These are phyloP conservation scores for Seriola quinqueradiata DNA, from an alignment of 2,113 vertebrate species.

Conservation along the genomic window DNA sequence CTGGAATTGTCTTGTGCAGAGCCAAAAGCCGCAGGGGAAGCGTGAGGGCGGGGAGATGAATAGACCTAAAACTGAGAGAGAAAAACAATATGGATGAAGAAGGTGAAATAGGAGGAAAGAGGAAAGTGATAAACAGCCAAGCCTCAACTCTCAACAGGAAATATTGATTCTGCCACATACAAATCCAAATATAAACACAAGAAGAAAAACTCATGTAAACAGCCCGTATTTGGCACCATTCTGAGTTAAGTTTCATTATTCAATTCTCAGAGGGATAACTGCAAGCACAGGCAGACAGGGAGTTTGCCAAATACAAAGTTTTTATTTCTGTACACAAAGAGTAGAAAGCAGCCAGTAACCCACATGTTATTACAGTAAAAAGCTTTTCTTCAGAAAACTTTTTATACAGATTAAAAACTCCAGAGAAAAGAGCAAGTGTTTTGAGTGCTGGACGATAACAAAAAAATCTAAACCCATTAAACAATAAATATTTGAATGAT, in stretches of 20 bases:
- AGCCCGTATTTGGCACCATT: conserved; percentile 29
- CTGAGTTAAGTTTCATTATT: conserved; percentile 54
- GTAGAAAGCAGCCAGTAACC: conserved; percentile 87
- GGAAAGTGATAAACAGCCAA: conserved; percentile 9
- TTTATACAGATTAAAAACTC: conserved; percentile 80
- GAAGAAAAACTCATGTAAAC: conserved; percentile 47
- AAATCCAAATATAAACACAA: conserved; percentile 60
- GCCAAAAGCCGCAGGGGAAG: conserved; percentile 15
- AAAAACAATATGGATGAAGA: conserved; percentile 3
- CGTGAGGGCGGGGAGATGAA: background rate
- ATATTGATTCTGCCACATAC: conserved; percentile 34
- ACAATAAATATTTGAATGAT: conserved; percentile 48
- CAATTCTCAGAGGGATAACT: conserved; percentile 37
- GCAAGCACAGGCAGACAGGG: conserved; percentile 33
- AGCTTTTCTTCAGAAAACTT: conserved; percentile 78
- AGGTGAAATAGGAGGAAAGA: background rate
- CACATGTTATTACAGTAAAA: conserved; percentile 83
- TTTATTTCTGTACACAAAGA: conserved; percentile 88
- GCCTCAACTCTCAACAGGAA: conserved; percentile 28
- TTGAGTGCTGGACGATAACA: conserved; percentile 64
- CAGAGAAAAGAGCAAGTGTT: conserved; percentile 66
- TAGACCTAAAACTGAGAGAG: background rate
- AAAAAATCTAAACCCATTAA: conserved; percentile 49
- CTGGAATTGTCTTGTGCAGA: conserved; percentile 6
- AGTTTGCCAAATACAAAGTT: conserved; percentile 87